Evolutionary conservation across 2,113 vertebrate species (phyloP).

Genomic region (Sceloporus undulatus): DNA sequence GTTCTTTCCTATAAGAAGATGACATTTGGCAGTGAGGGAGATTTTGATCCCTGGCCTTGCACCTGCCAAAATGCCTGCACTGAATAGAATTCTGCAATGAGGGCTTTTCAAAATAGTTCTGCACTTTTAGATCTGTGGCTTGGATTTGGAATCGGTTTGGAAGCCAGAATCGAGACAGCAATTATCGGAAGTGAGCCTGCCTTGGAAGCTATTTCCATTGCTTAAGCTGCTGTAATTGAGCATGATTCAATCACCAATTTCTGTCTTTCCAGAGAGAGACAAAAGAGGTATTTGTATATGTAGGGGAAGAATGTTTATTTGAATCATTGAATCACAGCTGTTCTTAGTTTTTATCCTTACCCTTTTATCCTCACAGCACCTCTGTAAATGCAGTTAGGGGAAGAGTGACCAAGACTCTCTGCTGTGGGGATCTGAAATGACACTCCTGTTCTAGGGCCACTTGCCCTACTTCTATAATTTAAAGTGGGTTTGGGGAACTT

Average conservation of each 20-base stretch:
- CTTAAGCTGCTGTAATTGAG: background rate
- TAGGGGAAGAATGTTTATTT: background rate
- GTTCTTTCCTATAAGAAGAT: background rate
- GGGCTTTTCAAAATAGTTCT: background rate
- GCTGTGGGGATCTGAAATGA: background rate
- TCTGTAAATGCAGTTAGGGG: background rate
- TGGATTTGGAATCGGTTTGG: background rate
- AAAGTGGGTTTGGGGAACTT: too few relatives aligned
- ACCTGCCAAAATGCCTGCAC: too few relatives aligned
- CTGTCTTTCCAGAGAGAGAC: background rate
- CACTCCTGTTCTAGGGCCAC: too few relatives aligned
- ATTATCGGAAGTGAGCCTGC: background rate
- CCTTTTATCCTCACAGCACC: background rate
- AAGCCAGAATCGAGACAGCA: background rate
- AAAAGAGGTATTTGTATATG: background rate
- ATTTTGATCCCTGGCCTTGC: background rate
- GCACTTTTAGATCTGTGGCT: background rate
- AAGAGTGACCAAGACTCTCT: background rate
- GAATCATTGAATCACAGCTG: background rate
- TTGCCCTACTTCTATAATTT: too few relatives aligned
- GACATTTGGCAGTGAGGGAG: background rate
- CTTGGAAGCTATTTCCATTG: slow-evolving; percentile 19
- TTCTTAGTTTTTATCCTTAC: background rate
- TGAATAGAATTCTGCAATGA: background rate
- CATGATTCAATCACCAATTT: background rate